Conservation (phyloP, 2,113 vertebrate genomes). For the Dromaius novaehollandiae region DNA sequence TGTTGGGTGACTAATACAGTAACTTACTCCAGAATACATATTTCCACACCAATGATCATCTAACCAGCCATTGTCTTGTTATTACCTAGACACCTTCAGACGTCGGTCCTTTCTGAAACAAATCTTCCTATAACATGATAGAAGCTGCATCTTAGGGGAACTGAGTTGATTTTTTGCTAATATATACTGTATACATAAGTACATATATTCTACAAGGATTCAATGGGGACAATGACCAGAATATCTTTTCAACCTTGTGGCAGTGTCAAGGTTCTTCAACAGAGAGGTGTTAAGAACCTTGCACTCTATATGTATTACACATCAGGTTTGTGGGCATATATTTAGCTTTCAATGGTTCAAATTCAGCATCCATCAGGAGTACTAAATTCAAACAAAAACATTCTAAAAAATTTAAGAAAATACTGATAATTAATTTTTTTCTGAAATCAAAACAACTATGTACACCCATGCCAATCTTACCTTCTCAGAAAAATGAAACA, state of each 20-base stretch:
- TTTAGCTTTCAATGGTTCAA: neutral
- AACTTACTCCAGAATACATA: neutral
- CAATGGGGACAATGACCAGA: neutral
- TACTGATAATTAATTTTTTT: conserved; percentile 42
- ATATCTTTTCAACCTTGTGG: neutral
- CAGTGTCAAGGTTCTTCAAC: neutral
- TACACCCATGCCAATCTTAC: conserved; percentile 1
- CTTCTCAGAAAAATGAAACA: neutral
- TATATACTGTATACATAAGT: neutral
- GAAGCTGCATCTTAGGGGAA: neutral
- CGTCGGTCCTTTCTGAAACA: neutral
- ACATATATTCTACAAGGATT: neutral
- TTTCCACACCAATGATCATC: rapidly evolving
- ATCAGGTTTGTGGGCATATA: rapidly evolving
- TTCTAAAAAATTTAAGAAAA: conserved; percentile 16
- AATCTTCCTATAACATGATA: neutral
- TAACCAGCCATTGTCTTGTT: neutral
- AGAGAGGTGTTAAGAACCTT: neutral
- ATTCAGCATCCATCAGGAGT: neutral
- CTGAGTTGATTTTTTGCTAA: rapidly evolving
- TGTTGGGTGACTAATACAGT: neutral
- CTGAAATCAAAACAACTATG: conserved; percentile 4
- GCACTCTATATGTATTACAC: neutral
- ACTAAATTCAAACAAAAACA: neutral
- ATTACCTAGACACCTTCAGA: neutral